Evolutionary conservation across 2,113 vertebrate genomes (phyloP), one percentile per base, ranked within the genome.

Genomic region (Noturus placidus): DNA sequence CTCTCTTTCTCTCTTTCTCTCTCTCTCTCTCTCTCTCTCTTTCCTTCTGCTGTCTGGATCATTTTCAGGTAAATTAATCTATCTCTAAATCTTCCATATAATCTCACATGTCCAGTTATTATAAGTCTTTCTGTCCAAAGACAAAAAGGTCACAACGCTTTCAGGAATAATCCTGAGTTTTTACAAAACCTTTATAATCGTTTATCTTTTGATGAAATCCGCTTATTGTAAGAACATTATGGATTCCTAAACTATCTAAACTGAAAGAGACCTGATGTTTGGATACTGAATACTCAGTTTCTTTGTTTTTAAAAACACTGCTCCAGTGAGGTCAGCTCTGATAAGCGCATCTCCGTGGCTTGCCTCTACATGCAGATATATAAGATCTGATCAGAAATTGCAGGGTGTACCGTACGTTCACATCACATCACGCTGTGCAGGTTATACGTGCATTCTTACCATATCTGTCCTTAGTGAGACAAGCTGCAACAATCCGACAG

Each of bases 51-150:
- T 83, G 69, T 67, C 11, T 61, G 72, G 35, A 56, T 72, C 83
- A 13, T 83, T 76, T 78, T 87, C 65, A 89, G 87, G 91, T 90
- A 88, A 90, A 88, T 86, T 65, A 46, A 83, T 38, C 46, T 84
- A 35, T 82, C 33, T 84, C 0, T 82, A 63, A 57, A 52, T 38
- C 67, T 54, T 25, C 22, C 3, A n/a, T 42, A 38, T 72, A 50
- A 22, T 57, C 25, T 57, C 42, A 65, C 25, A 38, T 76, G 59
- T 57, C 33, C 3, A 35, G 78, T 57, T 35, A 25, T 57, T 35
- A 25, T 38, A 81, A 57, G 22, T 3, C 19, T 5, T 13, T 61
- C 85, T 78, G 42, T 80, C 22, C n/a, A 67, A 25, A 81, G 25
- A 46, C n/a, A 35, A 50, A 46, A 11, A 74, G 7, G 2, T 30